A percentile compares a stretch with the other conserved stretches of the same genome.
Evolutionary conservation across 2,888 invertebrate species (phyloP).

Genomic region (Cinara cedri): DNA sequence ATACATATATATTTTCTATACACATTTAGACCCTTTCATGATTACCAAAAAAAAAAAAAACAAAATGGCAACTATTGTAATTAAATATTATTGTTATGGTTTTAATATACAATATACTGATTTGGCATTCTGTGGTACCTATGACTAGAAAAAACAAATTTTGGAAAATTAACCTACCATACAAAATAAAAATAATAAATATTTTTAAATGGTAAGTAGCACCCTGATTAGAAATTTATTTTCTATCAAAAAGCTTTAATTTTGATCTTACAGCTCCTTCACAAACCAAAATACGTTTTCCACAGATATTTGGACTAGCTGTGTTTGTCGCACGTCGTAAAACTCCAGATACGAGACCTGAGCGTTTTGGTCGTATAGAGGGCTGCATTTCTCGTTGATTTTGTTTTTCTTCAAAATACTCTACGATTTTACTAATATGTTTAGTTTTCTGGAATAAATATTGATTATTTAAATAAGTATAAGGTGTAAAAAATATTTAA

Average conservation of each 20-base stretch:
- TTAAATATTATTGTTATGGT: conserved; percentile 48
- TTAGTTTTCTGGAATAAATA: conserved; percentile 66
- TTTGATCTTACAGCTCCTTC: conserved; percentile 87
- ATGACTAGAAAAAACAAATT: conserved; percentile 54
- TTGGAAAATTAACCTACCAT: conserved; percentile 38
- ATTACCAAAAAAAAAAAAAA: conserved; percentile 33
- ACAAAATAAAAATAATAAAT: conserved; percentile 30
- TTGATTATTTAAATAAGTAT: conserved; percentile 60
- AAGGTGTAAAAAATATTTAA: background rate
- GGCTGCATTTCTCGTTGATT: conserved; percentile 36
- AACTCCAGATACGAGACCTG: conserved; percentile 42
- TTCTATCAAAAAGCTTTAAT: conserved; percentile 82
- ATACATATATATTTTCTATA: conserved; percentile 38
- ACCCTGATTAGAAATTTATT: conserved; percentile 62
- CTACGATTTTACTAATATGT: conserved; percentile 83
- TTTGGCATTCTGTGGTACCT: conserved; percentile 56
- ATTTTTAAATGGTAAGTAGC: conserved; percentile 51
- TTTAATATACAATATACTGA: conserved; percentile 53
- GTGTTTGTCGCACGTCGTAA: conserved; percentile 49
- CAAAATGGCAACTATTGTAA: conserved; percentile 53
- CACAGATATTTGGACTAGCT: conserved; percentile 58
- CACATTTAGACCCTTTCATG: conserved; percentile 24
- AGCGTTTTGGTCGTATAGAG: conserved; percentile 43
- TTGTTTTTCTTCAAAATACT: conserved; percentile 82
- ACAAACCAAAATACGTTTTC: conserved; percentile 73